Evolutionary conservation across 2,888 invertebrate genomes (phyloP).

Genomic region (Netelia melanura): DNA sequence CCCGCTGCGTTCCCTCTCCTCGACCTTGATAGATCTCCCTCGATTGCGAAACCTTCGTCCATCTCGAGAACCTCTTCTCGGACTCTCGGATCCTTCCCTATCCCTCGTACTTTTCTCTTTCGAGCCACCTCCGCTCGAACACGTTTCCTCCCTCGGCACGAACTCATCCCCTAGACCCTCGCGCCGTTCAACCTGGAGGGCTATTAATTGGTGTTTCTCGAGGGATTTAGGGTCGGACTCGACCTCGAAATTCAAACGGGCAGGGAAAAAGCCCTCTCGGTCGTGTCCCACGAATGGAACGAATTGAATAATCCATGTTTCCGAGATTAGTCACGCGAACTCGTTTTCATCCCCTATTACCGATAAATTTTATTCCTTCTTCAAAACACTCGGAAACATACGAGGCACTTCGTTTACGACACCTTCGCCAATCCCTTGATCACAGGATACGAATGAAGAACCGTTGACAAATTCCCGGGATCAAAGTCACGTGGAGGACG

Average conservation of each 20-base stretch:
- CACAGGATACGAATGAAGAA: neutral
- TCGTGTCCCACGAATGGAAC: slow-evolving; percentile 25
- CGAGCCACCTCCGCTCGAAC: neutral
- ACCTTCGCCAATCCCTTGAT: neutral
- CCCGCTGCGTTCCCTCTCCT: neutral
- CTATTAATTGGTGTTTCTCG: slow-evolving; percentile 51
- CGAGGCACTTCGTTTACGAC: neutral
- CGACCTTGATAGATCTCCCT: slow-evolving; percentile 1
- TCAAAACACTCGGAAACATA: neutral
- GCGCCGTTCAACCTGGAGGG: slow-evolving; percentile 35
- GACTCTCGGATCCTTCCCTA: slow-evolving; percentile 18
- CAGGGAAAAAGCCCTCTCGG: slow-evolving; percentile 5
- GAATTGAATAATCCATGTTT: slow-evolving; percentile 32
- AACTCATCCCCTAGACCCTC: slow-evolving; percentile 53
- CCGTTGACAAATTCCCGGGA: neutral
- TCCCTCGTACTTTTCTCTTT: slow-evolving; percentile 7
- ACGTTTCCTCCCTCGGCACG: slow-evolving; percentile 7
- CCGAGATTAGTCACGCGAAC: slow-evolving; percentile 1
- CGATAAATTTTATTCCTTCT: neutral
- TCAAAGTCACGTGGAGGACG: too few species aligned
- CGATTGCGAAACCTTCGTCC: slow-evolving; percentile 19
- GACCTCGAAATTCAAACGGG: slow-evolving; percentile 19
- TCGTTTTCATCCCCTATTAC: slow-evolving; percentile 49
- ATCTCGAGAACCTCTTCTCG: slow-evolving; percentile 33
- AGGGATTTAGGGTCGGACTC: slow-evolving; percentile 41